Base-by-base conservation (phyloP, 2,888 invertebrate genomes). In the Mylabris sibirica region DNA sequence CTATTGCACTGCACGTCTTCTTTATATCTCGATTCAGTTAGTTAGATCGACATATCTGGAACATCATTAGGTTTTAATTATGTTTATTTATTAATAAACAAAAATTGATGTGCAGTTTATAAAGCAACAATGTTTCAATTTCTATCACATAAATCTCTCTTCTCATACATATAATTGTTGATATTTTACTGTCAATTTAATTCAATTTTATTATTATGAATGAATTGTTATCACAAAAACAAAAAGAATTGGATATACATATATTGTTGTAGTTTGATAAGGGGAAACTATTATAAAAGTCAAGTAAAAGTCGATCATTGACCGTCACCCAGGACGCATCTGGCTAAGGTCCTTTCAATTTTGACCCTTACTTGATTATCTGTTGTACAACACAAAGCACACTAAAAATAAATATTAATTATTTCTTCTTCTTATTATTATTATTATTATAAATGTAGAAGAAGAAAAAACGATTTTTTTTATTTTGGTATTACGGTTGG, bases 231-330 rank as follows among this genome's bases (percentile, higher is more conserved):
- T 49, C 49, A 17, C 3, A 35, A 11, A 35, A 26, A n/a, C n/a
- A 3, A 26, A 35, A 49, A 20, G 20, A 49, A 20, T 49, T 49
- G 49, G 35, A 41, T 57, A 44, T 44, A n/a, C 61, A 44, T 44
- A n/a, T 41, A 49, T 49, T 49, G 49, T 49, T 49, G 49, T 49
- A 49, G 22, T 24, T 53, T 57, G 44, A 53, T 26, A 53, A 61
- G 60, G 38, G 22, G 34, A 53, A n/a, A 30, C 30, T 30, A 30
- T 30, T 30, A 30, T 30, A 30, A 30, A 30, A 30, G 30, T 30
- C 44, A 35, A 59, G 44, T 65, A 57, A 68, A 69, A 77, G 76
- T 77, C 78, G 79, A 78, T 79, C 79, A 75, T 78, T 79, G 79
- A 79, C 79, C 77, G 69, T 71, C 65, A 67, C 64, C 61, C 66